Evolutionary conservation across 2,888 invertebrate species (phyloP).

Genomic region (Ceriagrion tenellum): DNA sequence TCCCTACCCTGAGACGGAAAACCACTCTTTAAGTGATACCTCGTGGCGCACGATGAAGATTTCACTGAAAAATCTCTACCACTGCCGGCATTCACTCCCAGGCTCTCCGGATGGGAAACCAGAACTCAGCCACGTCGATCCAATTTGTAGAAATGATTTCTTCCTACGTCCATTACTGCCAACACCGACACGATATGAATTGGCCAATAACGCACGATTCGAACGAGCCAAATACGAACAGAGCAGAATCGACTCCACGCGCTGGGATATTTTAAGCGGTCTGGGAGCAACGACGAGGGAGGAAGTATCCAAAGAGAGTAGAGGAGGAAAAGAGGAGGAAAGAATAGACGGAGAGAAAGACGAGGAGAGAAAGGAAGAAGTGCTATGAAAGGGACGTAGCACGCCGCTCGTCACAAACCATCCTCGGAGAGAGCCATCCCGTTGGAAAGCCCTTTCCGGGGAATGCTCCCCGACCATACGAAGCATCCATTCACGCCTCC

Average conservation of each 20-base stretch:
- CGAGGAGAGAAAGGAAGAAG: background rate
- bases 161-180: too few relatives aligned
- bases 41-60: too few relatives aligned
- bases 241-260: background rate
- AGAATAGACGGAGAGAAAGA: background rate
- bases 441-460: background rate
- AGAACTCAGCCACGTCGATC: too few relatives aligned
- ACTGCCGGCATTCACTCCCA: too few relatives aligned
- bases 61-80: too few relatives aligned
- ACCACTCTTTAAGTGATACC: too few relatives aligned
- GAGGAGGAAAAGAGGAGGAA: background rate
- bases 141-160: too few relatives aligned
- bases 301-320: background rate
- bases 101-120: too few relatives aligned
- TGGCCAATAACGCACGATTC: too few relatives aligned
- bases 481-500: slow-evolving; percentile 38
- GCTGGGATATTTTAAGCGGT: background rate
- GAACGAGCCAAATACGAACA: background rate
- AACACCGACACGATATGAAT: too few relatives aligned
- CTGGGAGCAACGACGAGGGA: background rate
- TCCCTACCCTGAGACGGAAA: too few relatives aligned
- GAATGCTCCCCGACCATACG: background rate
- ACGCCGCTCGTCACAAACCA: background rate
- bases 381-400: background rate
- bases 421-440: background rate